Evolutionary conservation across 1,140 invertebrate species (phyloP).

Genomic region (Scaptodrosophila lebanonensis): DNA sequence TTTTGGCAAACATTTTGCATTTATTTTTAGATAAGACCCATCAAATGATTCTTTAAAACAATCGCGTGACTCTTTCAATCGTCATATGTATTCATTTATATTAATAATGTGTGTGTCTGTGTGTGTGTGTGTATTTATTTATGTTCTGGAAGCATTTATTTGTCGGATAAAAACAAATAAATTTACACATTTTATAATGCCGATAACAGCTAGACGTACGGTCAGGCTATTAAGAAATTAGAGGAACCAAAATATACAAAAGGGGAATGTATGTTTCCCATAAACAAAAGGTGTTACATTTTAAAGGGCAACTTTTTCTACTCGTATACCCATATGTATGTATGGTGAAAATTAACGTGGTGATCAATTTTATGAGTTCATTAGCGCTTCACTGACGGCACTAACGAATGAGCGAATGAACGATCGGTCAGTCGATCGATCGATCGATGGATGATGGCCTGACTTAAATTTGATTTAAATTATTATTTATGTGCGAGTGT

Average conservation of each 20-base stretch:
- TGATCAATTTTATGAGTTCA: constrained; percentile 74
- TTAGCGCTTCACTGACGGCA: constrained; percentile 52
- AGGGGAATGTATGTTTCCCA: constrained; percentile 23
- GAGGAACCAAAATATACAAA: constrained; percentile 26
- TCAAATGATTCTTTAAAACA: constrained; percentile 4
- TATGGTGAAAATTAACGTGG: constrained; percentile 55
- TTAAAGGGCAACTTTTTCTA: constrained; percentile 38
- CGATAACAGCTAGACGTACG: not conserved
- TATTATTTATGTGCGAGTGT: constrained; percentile 54
- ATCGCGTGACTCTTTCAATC: constrained; percentile 65
- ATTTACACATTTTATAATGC: constrained; percentile 65
- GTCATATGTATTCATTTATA: too few species aligned
- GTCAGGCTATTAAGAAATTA: constrained; percentile 47
- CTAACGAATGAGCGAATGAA: constrained; percentile 36
- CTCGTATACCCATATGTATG: not conserved
- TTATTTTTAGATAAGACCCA: constrained; percentile 20
- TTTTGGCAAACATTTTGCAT: too few species aligned
- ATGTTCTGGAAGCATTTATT: constrained; percentile 10
- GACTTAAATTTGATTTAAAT: constrained; percentile 68
- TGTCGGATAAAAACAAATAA: constrained; percentile 40
- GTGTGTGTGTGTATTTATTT: too few species aligned
- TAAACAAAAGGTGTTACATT: constrained; percentile 62
- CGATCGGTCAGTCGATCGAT: constrained; percentile 30
- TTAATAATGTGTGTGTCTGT: too few species aligned
- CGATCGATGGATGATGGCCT: constrained; percentile 48